Conservation (phyloP, 2,113 vertebrate genomes). For the Sardina pilchardus region DNA sequence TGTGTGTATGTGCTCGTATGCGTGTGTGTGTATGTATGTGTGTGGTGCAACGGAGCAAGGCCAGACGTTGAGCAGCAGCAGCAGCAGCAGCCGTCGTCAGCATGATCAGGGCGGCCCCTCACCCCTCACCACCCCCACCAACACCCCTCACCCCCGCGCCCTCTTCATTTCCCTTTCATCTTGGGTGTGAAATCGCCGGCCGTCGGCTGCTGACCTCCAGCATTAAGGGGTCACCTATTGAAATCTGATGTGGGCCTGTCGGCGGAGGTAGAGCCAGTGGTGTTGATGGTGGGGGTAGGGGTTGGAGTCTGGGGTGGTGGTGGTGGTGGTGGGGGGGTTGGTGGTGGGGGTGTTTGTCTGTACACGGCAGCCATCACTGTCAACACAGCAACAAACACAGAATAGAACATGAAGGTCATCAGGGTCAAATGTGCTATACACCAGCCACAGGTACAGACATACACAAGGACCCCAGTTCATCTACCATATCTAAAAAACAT, state of each 20-base stretch:
- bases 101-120: conserved; percentile 67
- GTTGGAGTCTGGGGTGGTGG: conserved; percentile 27
- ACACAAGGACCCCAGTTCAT: too few relatives aligned
- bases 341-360: background rate
- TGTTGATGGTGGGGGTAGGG: conserved; percentile 49
- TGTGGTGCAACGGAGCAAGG: conserved; percentile 49
- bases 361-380: conserved; percentile 6
- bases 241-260: conserved; percentile 77
- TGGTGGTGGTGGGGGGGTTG: background rate
- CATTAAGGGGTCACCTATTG: conserved; percentile 81
- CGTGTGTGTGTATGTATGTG: background rate
- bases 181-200: conserved; percentile 79
- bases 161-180: conserved; percentile 83
- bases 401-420: background rate
- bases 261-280: conserved; percentile 69
- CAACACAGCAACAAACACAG: background rate
- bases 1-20: background rate
- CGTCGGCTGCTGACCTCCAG: conserved; percentile 73
- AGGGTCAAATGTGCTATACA: background rate
- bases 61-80: conserved; percentile 41
- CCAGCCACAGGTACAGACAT: too few relatives aligned
- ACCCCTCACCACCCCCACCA: too few relatives aligned
- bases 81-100: conserved; percentile 52
- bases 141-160: conserved; percentile 67
- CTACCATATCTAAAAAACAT: too few relatives aligned